Evolutionary conservation across 2,888 invertebrate species (phyloP).

Genomic region (Keiferia lycopersicella): DNA sequence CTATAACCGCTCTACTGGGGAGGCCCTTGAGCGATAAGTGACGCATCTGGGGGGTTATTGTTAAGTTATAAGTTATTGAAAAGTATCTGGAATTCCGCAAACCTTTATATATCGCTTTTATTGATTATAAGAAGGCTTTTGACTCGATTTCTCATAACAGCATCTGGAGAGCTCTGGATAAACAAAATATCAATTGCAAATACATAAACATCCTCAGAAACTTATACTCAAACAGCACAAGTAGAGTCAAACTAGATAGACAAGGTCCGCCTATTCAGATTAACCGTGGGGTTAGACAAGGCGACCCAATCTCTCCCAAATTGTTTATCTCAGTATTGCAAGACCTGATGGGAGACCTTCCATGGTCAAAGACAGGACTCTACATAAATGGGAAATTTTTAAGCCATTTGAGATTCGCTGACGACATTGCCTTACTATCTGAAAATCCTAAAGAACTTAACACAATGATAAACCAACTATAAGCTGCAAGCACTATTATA

Average conservation of each 20-base stretch:
- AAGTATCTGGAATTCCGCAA: constrained; percentile 26
- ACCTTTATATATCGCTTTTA: constrained; percentile 31
- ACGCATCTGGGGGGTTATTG: too few relatives aligned
- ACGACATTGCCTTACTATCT: constrained; percentile 7
- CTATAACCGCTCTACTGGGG: constrained; percentile 21
- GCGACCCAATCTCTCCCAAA: constrained; percentile 27
- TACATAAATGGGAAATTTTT: background rate
- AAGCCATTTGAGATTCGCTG: constrained; percentile 14
- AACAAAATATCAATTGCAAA: constrained; percentile 21
- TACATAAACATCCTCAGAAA: constrained; percentile 28
- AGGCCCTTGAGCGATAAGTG: constrained; percentile 28
- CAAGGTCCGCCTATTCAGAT: constrained; percentile 23
- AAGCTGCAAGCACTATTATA: background rate
- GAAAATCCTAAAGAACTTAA: background rate
- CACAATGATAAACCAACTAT: background rate
- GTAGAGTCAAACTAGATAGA: constrained; percentile 33
- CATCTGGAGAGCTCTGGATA: constrained; percentile 29
- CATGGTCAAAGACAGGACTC: constrained; percentile 1
- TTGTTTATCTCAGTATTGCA: constrained; percentile 22
- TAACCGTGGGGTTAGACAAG: constrained; percentile 25
- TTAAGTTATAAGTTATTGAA: constrained; percentile 30
- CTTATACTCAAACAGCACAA: constrained; percentile 23
- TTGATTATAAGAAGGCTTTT: constrained; percentile 31
- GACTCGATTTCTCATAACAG: constrained; percentile 28
- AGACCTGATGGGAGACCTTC: constrained; percentile 12